These are phyloP conservation scores for Xestobium rufovillosum DNA, from an alignment of 2,888 invertebrate genomes.

Conservation along the genomic window DNA sequence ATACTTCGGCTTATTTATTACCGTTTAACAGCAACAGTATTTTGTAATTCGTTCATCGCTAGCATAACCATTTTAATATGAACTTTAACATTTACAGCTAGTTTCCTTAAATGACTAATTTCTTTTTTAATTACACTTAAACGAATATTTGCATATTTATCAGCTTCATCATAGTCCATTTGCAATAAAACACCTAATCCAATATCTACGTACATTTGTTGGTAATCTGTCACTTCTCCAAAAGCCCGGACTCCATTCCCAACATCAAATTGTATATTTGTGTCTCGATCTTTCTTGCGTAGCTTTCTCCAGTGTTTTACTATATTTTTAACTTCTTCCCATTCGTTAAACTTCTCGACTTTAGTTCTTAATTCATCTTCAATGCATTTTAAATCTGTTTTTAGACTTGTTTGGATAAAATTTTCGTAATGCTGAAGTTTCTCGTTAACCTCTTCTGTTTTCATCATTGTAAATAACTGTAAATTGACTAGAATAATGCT, in stretches of 20 bases:
- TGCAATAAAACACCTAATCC: conserved; percentile 38
- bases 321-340: conserved; percentile 37
- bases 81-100: conserved; percentile 40
- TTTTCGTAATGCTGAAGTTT: conserved; percentile 36
- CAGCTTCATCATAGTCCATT: conserved; percentile 39
- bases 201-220: conserved; percentile 33
- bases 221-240: conserved; percentile 34
- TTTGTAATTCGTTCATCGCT: conserved; percentile 38
- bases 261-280: conserved; percentile 28
- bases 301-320: conserved; percentile 30
- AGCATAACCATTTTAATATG: conserved; percentile 40
- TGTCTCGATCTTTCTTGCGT: conserved; percentile 34
- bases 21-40: too few relatives aligned
- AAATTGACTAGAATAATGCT: conserved; percentile 1
- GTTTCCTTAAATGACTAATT: conserved; percentile 36
- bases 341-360: conserved; percentile 31
- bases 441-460: conserved; percentile 22
- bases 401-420: conserved; percentile 38
- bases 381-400: conserved; percentile 36
- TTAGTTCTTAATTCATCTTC: conserved; percentile 31
- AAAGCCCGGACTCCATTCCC: conserved; percentile 30
- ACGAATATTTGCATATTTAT: conserved; percentile 38
- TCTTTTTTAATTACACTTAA: conserved; percentile 35
- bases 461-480: conserved; percentile 21
- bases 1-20: too few relatives aligned